Evolutionary conservation across 2,113 vertebrate genomes (phyloP).

Genomic region (Varanus komodoensis): DNA sequence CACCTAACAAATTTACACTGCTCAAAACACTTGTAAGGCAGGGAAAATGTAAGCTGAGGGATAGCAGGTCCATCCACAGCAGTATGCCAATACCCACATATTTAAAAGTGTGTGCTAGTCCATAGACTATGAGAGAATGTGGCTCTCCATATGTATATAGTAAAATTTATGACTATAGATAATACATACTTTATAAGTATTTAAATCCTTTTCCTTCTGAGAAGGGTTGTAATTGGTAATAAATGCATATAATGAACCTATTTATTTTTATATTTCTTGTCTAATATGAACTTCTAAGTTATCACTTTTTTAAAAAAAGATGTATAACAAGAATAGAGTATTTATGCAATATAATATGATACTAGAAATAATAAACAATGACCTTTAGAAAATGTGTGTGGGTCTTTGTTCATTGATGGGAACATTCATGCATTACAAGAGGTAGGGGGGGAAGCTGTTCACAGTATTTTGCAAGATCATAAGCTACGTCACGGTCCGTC

Average conservation of each 20-base stretch:
- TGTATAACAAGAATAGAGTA: conserved; percentile 97
- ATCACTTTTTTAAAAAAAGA: conserved; percentile 92
- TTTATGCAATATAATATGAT: conserved; percentile 96
- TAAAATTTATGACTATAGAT: conserved; percentile 81
- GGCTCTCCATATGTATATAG: conserved; percentile 82
- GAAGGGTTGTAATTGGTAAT: conserved; percentile 90
- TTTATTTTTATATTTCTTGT: conserved; percentile 99
- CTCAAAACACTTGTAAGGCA: conserved; percentile 53
- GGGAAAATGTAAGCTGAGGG: conserved; percentile 74
- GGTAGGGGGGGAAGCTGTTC: no score
- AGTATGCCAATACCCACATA: conserved; percentile 66
- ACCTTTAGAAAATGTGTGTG: conserved; percentile 66
- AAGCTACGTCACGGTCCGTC: background rate
- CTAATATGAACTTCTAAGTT: conserved; percentile 94
- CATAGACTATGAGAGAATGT: conserved; percentile 80
- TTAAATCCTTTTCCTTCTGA: conserved; percentile 87
- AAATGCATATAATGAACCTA: conserved; percentile 86
- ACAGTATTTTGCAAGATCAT: no score
- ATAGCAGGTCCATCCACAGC: conserved; percentile 83
- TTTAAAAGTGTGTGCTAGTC: conserved; percentile 78
- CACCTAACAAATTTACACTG: conserved; percentile 57
- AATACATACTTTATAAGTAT: conserved; percentile 97
- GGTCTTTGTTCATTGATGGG: conserved; percentile 63
- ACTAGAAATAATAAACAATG: conserved; percentile 86
- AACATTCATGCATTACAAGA: no score